phyloP scores from a whole-genome alignment of 2,888 invertebrate genomes.

The Mimachlamys varia region DNA sequence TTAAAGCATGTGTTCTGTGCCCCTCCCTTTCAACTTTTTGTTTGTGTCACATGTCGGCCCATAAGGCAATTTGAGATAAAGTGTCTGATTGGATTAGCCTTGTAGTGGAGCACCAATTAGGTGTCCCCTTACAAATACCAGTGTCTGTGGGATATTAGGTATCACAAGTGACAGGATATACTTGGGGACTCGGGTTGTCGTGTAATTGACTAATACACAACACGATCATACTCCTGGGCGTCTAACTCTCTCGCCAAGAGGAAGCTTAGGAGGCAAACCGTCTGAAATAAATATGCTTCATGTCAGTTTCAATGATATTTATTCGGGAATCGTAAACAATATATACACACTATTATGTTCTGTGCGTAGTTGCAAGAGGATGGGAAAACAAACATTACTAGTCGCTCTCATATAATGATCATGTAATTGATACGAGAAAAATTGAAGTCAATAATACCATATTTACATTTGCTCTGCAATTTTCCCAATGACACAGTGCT shows the following conservation, averaged over 20 bases:
- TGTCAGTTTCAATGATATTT: neutral
- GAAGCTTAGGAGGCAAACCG: neutral
- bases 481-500: too few relatives aligned
- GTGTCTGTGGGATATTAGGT: neutral
- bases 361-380: too few relatives aligned
- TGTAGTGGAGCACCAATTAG: slow-evolving; percentile 25
- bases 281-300: neutral
- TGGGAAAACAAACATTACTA: too few relatives aligned
- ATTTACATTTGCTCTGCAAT: too few relatives aligned
- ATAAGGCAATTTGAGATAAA: slow-evolving; percentile 10
- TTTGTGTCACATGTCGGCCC: neutral
- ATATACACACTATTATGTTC: neutral
- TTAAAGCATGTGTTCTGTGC: neutral
- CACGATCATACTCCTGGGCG: neutral
- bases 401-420: too few relatives aligned
- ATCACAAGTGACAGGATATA: slow-evolving; percentile 29
- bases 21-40: neutral
- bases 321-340: neutral
- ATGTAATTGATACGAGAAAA: too few relatives aligned
- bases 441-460: too few relatives aligned
- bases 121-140: slow-evolving; percentile 19
- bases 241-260: neutral
- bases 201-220: slow-evolving; percentile 20
- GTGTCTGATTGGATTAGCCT: slow-evolving; percentile 26
- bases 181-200: neutral